A percentile compares a stretch with the other conserved stretches of the same genome.
Evolutionary conservation across 2,888 invertebrate species (phyloP).

Genomic region (Aphidius colemani): DNA sequence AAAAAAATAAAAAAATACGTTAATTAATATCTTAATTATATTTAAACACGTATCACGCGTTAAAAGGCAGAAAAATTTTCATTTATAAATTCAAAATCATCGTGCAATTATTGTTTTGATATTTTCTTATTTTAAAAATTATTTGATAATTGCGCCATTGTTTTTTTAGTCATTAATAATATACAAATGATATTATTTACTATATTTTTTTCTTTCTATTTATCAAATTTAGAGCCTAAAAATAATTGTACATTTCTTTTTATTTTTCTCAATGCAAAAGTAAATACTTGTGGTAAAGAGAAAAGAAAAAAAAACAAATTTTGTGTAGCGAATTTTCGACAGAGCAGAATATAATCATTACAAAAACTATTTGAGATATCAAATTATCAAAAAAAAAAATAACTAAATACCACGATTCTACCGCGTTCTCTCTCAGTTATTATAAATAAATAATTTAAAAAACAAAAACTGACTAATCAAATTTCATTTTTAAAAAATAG

Average conservation of each 20-base stretch:
- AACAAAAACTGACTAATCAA: too few relatives aligned
- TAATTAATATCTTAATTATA: conserved; percentile 8
- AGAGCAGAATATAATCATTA: conserved; percentile 7
- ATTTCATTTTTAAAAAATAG: too few relatives aligned
- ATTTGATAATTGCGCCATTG: not conserved
- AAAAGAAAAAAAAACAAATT: not conserved
- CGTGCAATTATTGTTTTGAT: conserved; percentile 5
- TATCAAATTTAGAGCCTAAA: too few relatives aligned
- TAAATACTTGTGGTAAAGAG: too few relatives aligned
- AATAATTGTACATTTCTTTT: too few relatives aligned
- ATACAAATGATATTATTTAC: not conserved
- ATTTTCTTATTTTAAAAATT: not conserved
- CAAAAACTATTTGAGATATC: conserved; percentile 10
- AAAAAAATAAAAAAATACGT: conserved; percentile 4
- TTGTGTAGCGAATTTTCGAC: conserved; percentile 1
- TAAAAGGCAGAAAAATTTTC: conserved; percentile 11
- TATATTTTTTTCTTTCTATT: not conserved
- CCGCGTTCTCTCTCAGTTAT: too few relatives aligned
- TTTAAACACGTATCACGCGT: conserved; percentile 17
- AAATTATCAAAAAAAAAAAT: not conserved
- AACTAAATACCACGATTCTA: too few relatives aligned
- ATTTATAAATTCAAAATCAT: conserved; percentile 12
- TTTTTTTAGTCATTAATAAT: too few relatives aligned
- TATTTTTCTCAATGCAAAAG: too few relatives aligned
- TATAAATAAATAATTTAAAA: too few relatives aligned